A percentile compares a stretch with the other conserved stretches of the same genome.
Conservation (phyloP, 2,888 invertebrate genomes). For the Eupithecia subumbrata region DNA sequence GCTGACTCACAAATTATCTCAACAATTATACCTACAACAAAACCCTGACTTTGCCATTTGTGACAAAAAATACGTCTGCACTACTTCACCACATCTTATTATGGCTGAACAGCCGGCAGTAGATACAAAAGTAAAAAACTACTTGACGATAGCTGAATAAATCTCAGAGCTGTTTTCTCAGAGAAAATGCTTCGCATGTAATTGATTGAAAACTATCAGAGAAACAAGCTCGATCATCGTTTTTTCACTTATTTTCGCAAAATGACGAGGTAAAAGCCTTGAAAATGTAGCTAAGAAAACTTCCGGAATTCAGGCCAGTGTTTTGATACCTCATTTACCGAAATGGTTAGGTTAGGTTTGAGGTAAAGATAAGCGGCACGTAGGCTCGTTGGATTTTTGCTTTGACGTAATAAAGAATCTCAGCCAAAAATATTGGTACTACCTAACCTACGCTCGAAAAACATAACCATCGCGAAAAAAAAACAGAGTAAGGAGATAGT, state of each 20-base stretch:
- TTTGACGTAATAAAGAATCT: not conserved
- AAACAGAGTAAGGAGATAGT: not conserved
- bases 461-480: not conserved
- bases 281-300: not conserved
- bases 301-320: not conserved
- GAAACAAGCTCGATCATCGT: not conserved
- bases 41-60: not conserved
- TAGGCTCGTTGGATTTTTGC: not conserved
- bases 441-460: not conserved
- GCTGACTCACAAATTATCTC: conserved; percentile 7
- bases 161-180: not conserved
- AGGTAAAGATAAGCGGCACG: no score
- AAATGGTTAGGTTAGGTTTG: not conserved
- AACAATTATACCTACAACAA: not conserved
- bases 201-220: not conserved
- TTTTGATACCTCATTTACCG: not conserved
- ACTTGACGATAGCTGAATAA: no score
- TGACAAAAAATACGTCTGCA: not conserved
- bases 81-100: not conserved
- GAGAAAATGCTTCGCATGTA: not conserved
- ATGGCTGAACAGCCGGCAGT: no score
- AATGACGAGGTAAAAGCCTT: not conserved
- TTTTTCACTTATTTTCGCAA: not conserved
- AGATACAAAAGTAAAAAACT: no score
- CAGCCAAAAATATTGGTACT: not conserved